A percentile compares a stretch with the other conserved stretches of the same genome.
Conservation (phyloP, 2,888 invertebrate genomes). For the Coleophora deauratella region DNA sequence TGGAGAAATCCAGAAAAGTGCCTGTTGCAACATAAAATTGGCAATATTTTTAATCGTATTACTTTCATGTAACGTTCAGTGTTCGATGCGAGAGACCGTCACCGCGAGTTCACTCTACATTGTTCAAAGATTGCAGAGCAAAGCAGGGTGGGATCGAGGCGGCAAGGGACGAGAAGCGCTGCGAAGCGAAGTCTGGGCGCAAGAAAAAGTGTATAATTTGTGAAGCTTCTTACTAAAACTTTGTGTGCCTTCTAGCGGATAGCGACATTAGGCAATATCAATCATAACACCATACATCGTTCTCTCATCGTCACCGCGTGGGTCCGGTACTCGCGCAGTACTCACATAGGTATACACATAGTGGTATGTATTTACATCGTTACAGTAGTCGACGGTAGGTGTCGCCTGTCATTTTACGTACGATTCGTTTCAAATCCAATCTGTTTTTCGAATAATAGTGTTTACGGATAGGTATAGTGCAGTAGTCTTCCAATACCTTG, state of each 20-base stretch:
- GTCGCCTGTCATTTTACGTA: constrained; percentile 40
- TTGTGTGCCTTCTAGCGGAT: constrained; percentile 73
- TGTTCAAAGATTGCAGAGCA: constrained; percentile 12
- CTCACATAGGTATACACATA: constrained; percentile 36
- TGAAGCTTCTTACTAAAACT: constrained; percentile 72
- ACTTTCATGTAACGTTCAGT: constrained; percentile 55
- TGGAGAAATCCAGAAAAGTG: constrained; percentile 73
- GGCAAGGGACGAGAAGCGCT: too few relatives aligned
- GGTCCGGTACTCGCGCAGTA: constrained; percentile 27
- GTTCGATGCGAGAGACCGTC: constrained; percentile 38
- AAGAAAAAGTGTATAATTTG: constrained; percentile 43
- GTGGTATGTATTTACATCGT: constrained; percentile 31
- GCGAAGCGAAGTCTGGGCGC: constrained; percentile 12
- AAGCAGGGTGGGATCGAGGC: constrained; percentile 20
- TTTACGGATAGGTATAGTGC: constrained; percentile 62
- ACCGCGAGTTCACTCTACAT: constrained; percentile 12
- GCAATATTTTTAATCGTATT: constrained; percentile 69
- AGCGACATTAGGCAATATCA: constrained; percentile 69
- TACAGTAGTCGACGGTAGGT: constrained; percentile 42
- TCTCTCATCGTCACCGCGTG: constrained; percentile 26
- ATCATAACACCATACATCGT: constrained; percentile 49
- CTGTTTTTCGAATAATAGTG: constrained; percentile 56
- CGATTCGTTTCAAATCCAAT: constrained; percentile 32
- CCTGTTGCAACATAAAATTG: constrained; percentile 72
- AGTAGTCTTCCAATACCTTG: constrained; percentile 72